Evolutionary conservation across 2,797 vertebrate genomes (phyloP), one percentile per base, ranked within the genome.

Genomic region (Anabas testudineus): DNA sequence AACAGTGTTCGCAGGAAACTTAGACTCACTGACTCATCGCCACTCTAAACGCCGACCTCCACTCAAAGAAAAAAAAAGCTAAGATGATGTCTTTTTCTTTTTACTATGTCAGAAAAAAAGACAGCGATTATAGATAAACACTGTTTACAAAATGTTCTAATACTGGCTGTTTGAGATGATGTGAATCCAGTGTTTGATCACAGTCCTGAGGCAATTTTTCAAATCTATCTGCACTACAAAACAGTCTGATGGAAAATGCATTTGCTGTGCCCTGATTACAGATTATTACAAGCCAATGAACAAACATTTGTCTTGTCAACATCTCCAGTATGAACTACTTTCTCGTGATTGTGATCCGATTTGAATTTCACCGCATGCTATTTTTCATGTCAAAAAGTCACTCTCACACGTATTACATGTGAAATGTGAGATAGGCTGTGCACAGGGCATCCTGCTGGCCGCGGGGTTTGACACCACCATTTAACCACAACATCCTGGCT

Each of bases 221-320:
- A 86, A 90, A 90, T 90, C 82, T 86, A 87, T 91, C 87, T 76
- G 69, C 71, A 71, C 89, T 88, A 88, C 84, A 90, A 85, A 91
- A 92, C 80, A 77, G 82, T 85, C 76, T 88, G 88, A 91, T 88
- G 86, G 86, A 90, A 92, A 90, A 90, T 58, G 21, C 87, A 87
- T 91, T 90, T 89, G 81, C 85, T 82, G 83, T 85, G 85, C 85
- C 88, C 86, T 90, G 90, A 91, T 92, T 91, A 88, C 89, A 90
- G 87, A 93, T 91, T 87, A 92, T 92, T 89, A 89, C 90, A 88
- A 90, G 80, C 81, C 89, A 89, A 89, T 85, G 88, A 92, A 87
- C 88, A 91, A 91, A 92, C 89, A 92, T 92, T 92, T 91, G 85
- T 92, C 90, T 88, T 88, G 88, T 92, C 90, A 91, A 91, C 88